Evolutionary conservation across 2,113 vertebrate species (phyloP).

Genomic region (Felis chaus): DNA sequence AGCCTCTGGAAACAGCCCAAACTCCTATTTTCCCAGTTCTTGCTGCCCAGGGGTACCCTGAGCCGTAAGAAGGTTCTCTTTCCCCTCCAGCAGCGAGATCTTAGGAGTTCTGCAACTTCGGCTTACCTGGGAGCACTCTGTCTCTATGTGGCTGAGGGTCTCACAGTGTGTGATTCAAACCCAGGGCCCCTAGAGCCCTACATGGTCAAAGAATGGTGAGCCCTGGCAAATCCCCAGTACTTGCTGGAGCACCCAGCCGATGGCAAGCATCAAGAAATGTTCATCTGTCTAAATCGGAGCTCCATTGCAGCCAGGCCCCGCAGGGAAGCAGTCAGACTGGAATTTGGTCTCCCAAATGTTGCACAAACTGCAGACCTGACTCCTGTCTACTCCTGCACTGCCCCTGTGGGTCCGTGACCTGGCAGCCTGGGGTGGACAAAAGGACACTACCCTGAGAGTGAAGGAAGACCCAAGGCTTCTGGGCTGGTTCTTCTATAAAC

Average conservation of each 20-base stretch:
- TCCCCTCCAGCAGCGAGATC: neutral
- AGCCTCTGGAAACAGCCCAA: neutral
- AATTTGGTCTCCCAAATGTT: neutral
- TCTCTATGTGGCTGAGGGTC: neutral
- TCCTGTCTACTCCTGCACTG: neutral
- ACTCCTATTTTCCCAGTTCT: neutral
- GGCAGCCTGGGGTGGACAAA: neutral
- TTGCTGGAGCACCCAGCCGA: accelerated
- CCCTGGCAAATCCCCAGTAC: neutral
- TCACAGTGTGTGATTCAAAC: neutral
- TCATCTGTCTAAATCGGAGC: neutral
- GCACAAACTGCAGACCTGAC: neutral
- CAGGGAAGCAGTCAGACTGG: neutral
- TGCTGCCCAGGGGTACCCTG: neutral
- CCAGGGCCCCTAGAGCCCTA: neutral
- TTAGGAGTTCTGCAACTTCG: neutral
- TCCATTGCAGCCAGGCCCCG: neutral
- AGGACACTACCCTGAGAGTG: neutral
- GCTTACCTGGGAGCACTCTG: neutral
- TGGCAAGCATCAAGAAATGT: neutral
- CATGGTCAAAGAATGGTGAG: neutral
- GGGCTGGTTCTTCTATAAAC: neutral
- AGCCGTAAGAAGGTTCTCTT: neutral
- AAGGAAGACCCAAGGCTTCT: too few relatives aligned
- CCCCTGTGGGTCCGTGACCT: neutral